Base-by-base conservation (phyloP, 1,140 invertebrate genomes). In the Aporrectodea caliginosa region DNA sequence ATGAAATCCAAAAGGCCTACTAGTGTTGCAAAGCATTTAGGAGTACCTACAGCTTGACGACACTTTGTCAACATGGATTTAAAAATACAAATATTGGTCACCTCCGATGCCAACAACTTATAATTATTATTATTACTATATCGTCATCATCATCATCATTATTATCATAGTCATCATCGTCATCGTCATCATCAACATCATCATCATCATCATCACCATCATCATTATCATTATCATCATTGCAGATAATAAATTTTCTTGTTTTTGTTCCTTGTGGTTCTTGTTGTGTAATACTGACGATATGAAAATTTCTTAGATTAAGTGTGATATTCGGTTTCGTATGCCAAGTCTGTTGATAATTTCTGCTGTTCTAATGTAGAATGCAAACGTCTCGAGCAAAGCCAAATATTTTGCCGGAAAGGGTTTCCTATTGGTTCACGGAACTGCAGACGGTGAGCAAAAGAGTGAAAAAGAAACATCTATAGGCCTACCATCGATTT, bases 351-450 rank as follows among this genome's bases (percentile, higher is more conserved):
- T 58, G 22, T 58, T 58, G 6, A 12, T 58, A 58, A 58, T 58
- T 58, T 6, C 43, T 22, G 43, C 43, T 58, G 43, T 22, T 77
- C 69, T 29, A 77, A 76, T 80, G 75, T 79, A 86, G 35, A 93
- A 94, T 83, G 92, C 94, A 16, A 95, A 97, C 86, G 92, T 97
- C 1, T 93, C 92, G 29, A 92, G 92, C 83, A 92, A 93, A 85
- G 94, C 94, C 0, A 91, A 92, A 58, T 90, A 93, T 73, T 89
- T 97, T 30, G 90, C 92, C 69, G 92, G 94, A 82, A 94, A 95
- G 87, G 93, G 93, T 90, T 93, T 96, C 85, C 92, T 96, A 83
- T 85, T 97, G 1, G 91, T 97, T 84, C 95, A 97, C 84, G 95
- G 95, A 0, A 94, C 94, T 0, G 94, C 93, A 0, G 95, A 97